phyloP scores from a whole-genome alignment of 2,888 invertebrate species.

The Oeneis ivallda region DNA sequence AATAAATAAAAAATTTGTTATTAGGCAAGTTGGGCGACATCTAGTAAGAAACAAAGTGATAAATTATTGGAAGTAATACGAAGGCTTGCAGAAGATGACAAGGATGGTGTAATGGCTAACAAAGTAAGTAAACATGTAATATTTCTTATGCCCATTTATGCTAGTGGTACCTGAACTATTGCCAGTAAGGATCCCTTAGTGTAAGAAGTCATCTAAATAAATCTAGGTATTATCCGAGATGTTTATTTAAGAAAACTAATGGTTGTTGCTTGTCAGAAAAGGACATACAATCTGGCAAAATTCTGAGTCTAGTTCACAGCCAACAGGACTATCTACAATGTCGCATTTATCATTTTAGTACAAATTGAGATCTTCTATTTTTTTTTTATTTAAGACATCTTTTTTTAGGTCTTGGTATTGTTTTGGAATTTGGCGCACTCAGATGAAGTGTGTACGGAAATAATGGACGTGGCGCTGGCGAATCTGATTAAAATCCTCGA shows the following conservation, averaged over 20 bases:
- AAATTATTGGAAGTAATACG: slow-evolving; percentile 96
- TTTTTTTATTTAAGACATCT: slow-evolving; percentile 7
- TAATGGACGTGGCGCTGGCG: slow-evolving; percentile 96
- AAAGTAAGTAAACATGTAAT: slow-evolving; percentile 83
- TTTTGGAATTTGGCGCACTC: slow-evolving; percentile 99
- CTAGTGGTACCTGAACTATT: too few species aligned
- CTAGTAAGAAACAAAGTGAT: slow-evolving; percentile 97
- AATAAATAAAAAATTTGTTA: slow-evolving; percentile 10
- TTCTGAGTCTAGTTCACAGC: too few species aligned
- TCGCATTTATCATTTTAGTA: too few species aligned
- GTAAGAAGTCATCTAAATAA: too few species aligned
- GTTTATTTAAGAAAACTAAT: too few species aligned
- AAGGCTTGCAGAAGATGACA: slow-evolving; percentile 97
- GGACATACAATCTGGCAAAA: too few species aligned
- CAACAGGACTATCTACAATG: too few species aligned
- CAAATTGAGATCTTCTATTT: slow-evolving; percentile 2
- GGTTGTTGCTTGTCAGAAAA: too few species aligned
- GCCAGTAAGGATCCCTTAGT: too few species aligned
- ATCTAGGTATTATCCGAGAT: too few species aligned
- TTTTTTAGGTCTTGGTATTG: slow-evolving; percentile 88
- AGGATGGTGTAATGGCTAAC: slow-evolving; percentile 99
- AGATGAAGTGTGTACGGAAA: slow-evolving; percentile 97
- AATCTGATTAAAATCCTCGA: slow-evolving; percentile 98
- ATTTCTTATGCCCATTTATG: not conserved
- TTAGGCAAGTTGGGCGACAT: slow-evolving; percentile 95